These are phyloP conservation scores for Drosophila willistoni DNA, from an alignment of 1,140 invertebrate genomes.

Conservation along the genomic window DNA sequence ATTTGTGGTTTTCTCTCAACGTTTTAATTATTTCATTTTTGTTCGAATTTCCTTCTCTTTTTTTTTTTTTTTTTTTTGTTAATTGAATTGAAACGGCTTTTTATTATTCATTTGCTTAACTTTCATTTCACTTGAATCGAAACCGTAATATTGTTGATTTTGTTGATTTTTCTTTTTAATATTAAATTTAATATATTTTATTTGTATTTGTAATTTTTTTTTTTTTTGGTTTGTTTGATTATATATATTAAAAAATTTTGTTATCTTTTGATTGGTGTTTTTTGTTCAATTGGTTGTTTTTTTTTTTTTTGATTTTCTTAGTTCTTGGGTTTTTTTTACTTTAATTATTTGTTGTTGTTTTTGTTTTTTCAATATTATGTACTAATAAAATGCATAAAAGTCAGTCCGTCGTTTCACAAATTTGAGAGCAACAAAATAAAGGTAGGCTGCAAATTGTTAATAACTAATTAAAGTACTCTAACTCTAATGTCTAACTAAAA, in stretches of 20 bases:
- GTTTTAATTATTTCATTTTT: conserved; percentile 49
- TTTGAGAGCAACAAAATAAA: conserved; percentile 39
- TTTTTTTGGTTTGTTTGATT: neutral
- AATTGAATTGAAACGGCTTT: conserved; percentile 52
- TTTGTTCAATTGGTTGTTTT: conserved; percentile 33
- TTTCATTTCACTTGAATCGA: conserved; percentile 40
- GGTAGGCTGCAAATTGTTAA: conserved; percentile 25
- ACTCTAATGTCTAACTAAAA: neutral
- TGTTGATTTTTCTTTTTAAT: conserved; percentile 28
- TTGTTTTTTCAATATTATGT: conserved; percentile 53
- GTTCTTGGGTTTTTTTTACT: conserved; percentile 15
- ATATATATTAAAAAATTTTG: conserved; percentile 40
- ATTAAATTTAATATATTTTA: neutral
- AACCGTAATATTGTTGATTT: conserved; percentile 17
- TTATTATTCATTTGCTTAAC: conserved; percentile 38
- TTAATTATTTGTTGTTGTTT: conserved; percentile 16
- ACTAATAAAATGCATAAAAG: conserved; percentile 81
- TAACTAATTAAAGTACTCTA: conserved; percentile 6
- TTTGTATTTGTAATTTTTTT: conserved; percentile 4
- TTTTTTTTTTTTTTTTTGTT: conserved; percentile 29
- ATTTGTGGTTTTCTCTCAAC: conserved; percentile 14
- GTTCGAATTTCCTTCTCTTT: conserved; percentile 32
- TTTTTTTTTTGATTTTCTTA: conserved; percentile 20
- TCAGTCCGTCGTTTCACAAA: conserved; percentile 81
- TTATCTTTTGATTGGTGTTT: conserved; percentile 43